Percentiles rank a stretch among this genome's conserved stretches.
These are phyloP conservation scores for Ceratoteleas bidentatus DNA, from an alignment of 1,140 invertebrate genomes.

Conservation along the genomic window DNA sequence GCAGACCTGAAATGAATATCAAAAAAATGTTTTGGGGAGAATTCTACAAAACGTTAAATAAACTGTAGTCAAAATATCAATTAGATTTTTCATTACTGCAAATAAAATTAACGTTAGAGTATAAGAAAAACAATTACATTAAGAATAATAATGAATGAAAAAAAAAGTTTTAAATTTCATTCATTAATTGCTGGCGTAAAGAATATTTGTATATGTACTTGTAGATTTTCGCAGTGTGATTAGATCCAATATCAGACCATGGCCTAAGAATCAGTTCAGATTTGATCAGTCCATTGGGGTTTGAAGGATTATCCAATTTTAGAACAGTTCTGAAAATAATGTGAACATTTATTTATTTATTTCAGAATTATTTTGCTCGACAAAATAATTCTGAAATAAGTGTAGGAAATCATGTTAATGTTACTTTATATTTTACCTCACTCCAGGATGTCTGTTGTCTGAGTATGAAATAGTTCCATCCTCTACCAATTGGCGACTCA, in stretches of 20 bases:
- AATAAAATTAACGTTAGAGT: too few relatives aligned
- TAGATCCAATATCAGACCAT: slow-evolving; percentile 79
- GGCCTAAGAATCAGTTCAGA: slow-evolving; percentile 75
- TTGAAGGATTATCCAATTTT: slow-evolving; percentile 75
- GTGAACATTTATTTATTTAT: slow-evolving; percentile 2
- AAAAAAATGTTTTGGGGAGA: too few relatives aligned
- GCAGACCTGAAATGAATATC: too few relatives aligned
- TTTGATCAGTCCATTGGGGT: slow-evolving; percentile 74
- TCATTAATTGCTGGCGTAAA: slow-evolving; percentile 27
- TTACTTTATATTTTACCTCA: slow-evolving; percentile 74
- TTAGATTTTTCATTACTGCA: too few relatives aligned
- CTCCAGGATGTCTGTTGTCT: slow-evolving; percentile 86
- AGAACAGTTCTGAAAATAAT: slow-evolving; percentile 74
- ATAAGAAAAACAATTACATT: too few relatives aligned
- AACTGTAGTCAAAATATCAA: too few relatives aligned
- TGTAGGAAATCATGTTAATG: not conserved
- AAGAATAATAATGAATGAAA: too few relatives aligned
- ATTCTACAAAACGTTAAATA: too few relatives aligned
- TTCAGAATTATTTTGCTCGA: too few relatives aligned
- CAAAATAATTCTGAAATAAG: too few relatives aligned
- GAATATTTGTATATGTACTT: slow-evolving; percentile 66
- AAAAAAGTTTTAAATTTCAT: too few relatives aligned
- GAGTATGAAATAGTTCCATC: slow-evolving; percentile 84
- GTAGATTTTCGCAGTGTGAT: slow-evolving; percentile 78
- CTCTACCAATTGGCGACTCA: slow-evolving; percentile 86